phyloP scores from a whole-genome alignment of 1,140 invertebrate genomes.

The Philopotamus ludificatus region DNA sequence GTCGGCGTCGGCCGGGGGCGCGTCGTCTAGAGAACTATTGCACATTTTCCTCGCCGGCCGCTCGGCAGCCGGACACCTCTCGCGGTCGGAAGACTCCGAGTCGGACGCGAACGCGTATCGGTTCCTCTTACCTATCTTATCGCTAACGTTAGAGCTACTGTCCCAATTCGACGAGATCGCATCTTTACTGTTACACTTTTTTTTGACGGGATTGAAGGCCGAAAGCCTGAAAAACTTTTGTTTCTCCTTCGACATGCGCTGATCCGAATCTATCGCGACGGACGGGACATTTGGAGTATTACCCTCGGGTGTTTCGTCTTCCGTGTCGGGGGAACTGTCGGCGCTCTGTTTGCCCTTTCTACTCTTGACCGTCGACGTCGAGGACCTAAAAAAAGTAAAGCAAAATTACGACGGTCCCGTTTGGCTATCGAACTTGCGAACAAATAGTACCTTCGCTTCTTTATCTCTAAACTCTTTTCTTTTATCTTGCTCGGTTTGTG shows the following conservation, averaged over 20 bases:
- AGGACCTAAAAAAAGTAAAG: conserved; percentile 42
- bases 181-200: conserved; percentile 42
- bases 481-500: conserved; percentile 24
- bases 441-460: conserved; percentile 28
- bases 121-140: conserved; percentile 38
- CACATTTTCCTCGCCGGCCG: neutral
- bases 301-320: conserved; percentile 55
- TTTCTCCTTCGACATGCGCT: conserved; percentile 78
- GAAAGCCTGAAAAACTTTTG: conserved; percentile 81
- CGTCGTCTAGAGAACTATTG: neutral
- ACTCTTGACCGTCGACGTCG: conserved; percentile 48
- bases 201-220: conserved; percentile 64
- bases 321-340: conserved; percentile 45
- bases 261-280: conserved; percentile 62
- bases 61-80: neutral
- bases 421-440: neutral
- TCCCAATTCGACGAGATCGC: conserved; percentile 22
- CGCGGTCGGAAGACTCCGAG: conserved; percentile 46
- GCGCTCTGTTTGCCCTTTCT: conserved; percentile 43
- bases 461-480: conserved; percentile 21
- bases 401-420: neutral
- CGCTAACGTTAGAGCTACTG: conserved; percentile 41
- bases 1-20: neutral
- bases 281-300: conserved; percentile 45
- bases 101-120: conserved; percentile 23